A percentile compares a stretch with the other conserved stretches of the same genome.
Conservation (phyloP, 2,797 vertebrate species). For the Coendou prehensilis region DNA sequence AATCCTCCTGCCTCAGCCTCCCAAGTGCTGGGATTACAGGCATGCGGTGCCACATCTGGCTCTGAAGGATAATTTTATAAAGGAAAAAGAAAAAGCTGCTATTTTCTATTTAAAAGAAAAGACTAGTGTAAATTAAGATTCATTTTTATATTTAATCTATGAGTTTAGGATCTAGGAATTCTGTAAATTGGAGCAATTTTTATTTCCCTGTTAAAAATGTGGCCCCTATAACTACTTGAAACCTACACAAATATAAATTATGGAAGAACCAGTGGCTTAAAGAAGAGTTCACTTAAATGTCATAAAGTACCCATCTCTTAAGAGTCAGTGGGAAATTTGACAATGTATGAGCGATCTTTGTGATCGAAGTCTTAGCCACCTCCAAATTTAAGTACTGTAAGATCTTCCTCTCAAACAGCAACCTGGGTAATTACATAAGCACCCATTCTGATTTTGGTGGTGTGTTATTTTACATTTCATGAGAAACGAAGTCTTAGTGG, state of each 20-base stretch:
- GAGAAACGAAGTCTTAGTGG: constrained; percentile 30
- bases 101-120: constrained; percentile 65
- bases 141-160: constrained; percentile 51
- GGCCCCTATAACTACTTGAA: constrained; percentile 21
- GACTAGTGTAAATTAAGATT: constrained; percentile 53
- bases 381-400: background rate
- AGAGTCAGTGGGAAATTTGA: constrained; percentile 12
- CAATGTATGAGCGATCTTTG: constrained; percentile 19
- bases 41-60: background rate
- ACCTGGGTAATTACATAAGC: background rate
- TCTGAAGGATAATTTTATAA: constrained; percentile 17
- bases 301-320: background rate
- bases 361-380: background rate
- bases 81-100: constrained; percentile 42
- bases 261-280: constrained; percentile 41
- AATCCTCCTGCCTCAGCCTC: background rate
- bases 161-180: constrained; percentile 54
- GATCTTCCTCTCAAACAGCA: background rate
- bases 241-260: background rate
- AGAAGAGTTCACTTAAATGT: constrained; percentile 20
- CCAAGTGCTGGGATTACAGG: background rate
- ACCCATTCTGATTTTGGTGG: background rate
- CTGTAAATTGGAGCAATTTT: constrained; percentile 39
- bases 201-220: constrained; percentile 48
- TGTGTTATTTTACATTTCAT: background rate